Conservation (phyloP, 2,113 vertebrate genomes). For the Mungos mungo region DNA sequence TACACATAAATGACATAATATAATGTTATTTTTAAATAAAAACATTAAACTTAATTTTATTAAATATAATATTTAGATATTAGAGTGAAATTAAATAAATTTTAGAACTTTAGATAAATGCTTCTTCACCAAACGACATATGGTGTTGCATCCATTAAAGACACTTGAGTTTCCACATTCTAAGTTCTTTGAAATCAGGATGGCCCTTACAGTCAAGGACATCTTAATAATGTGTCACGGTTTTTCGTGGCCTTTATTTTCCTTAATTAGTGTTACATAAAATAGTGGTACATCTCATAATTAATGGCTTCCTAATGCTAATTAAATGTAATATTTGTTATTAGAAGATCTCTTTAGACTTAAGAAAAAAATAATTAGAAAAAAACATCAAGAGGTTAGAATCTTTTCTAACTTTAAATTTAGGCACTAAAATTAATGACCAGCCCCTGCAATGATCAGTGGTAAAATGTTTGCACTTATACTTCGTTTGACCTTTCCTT, state of each 20-base stretch:
- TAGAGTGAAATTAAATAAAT: neutral
- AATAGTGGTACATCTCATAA: neutral
- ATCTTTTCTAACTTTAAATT: neutral
- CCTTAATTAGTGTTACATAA: neutral
- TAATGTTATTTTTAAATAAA: neutral
- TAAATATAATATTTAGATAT: neutral
- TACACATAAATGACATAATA: neutral
- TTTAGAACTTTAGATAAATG: neutral
- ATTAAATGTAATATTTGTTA: neutral
- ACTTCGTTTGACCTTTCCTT: neutral
- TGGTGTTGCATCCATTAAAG: neutral
- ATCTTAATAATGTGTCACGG: neutral
- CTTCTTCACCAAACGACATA: neutral
- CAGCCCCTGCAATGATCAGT: neutral
- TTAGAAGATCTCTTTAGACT: neutral
- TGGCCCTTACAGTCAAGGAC: neutral
- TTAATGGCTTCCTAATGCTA: neutral
- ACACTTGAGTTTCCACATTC: neutral
- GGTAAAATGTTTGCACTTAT: neutral
- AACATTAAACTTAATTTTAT: neutral
- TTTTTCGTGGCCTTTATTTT: neutral
- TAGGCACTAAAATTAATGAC: neutral
- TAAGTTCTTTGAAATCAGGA: neutral
- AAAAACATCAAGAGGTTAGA: neutral
- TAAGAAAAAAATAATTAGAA: neutral